Evolutionary conservation across 2,797 vertebrate species (phyloP).

Genomic region (Phataginus tetradactyla): DNA sequence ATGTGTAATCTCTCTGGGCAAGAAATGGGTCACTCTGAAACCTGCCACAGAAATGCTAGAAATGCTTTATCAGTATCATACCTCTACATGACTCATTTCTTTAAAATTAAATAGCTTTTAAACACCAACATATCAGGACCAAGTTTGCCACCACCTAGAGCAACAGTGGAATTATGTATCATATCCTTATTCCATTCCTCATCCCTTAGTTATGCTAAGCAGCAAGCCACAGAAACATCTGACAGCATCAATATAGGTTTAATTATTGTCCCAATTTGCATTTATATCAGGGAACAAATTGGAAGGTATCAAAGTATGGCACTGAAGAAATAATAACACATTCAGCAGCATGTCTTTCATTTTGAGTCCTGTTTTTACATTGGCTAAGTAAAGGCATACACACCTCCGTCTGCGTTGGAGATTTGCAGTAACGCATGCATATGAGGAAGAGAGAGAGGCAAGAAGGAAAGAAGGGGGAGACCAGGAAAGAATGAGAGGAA

Average conservation of each 20-base stretch:
- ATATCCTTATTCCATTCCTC: slow-evolving; percentile 6
- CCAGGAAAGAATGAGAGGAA: background rate
- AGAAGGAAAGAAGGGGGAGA: background rate
- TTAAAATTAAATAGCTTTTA: slow-evolving; percentile 58
- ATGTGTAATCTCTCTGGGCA: background rate
- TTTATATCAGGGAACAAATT: slow-evolving; percentile 30
- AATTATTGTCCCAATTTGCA: slow-evolving; percentile 48
- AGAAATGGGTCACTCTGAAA: slow-evolving; percentile 7
- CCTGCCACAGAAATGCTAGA: slow-evolving; percentile 9
- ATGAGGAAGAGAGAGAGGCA: background rate
- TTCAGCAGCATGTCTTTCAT: slow-evolving; percentile 45
- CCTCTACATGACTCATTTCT: background rate
- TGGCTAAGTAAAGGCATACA: slow-evolving; percentile 64
- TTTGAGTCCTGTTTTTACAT: slow-evolving; percentile 60
- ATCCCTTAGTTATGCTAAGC: slow-evolving; percentile 30
- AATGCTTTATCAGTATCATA: background rate
- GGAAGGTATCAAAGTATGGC: slow-evolving; percentile 68
- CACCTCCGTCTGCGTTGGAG: slow-evolving; percentile 60
- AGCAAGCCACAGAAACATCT: slow-evolving; percentile 56
- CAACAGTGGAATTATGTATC: slow-evolving; percentile 11
- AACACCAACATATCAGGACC: background rate
- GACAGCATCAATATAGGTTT: slow-evolving; percentile 52
- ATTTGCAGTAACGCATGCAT: slow-evolving; percentile 42
- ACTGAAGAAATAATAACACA: slow-evolving; percentile 65
- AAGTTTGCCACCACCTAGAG: slow-evolving; percentile 34